phyloP scores from a whole-genome alignment of 2,797 vertebrate species.

The Periophthalmus magnuspinnatus region DNA sequence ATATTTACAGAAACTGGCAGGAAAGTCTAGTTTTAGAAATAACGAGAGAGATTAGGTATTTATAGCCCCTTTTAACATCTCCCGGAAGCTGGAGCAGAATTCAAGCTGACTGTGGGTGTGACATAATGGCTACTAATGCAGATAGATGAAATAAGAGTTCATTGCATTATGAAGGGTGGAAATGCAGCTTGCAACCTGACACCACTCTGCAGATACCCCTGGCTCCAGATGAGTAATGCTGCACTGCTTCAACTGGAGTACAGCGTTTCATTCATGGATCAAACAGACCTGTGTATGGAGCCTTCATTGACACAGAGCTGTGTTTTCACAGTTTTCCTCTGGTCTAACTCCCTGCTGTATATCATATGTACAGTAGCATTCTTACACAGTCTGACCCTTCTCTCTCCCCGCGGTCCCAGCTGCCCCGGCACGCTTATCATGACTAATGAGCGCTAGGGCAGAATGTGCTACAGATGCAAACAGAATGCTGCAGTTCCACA shows the following conservation, averaged over 20 bases:
- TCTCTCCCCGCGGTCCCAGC: neutral
- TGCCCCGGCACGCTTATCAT: constrained; percentile 3
- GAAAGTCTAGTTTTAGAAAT: constrained; percentile 11
- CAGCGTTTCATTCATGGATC: constrained; percentile 22
- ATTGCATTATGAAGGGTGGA: constrained; percentile 10
- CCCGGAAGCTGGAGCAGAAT: neutral
- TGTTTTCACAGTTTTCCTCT: constrained; percentile 22
- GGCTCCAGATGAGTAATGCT: constrained; percentile 32
- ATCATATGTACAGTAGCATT: neutral
- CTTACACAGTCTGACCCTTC: constrained; percentile 9
- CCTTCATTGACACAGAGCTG: constrained; percentile 7
- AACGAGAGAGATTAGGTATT: neutral
- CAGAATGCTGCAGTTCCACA: neutral
- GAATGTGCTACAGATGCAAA: constrained; percentile 19
- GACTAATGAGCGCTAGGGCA: constrained; percentile 23
- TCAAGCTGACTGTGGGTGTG: neutral
- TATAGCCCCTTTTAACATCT: neutral
- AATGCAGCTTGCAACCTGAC: constrained; percentile 48
- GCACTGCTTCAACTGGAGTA: constrained; percentile 53
- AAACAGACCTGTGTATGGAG: constrained; percentile 3
- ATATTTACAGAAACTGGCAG: constrained; percentile 9
- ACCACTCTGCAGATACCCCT: constrained; percentile 48
- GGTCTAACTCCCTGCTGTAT: constrained; percentile 12
- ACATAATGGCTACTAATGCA: constrained; percentile 4
- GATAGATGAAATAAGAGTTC: constrained; percentile 21